Evolutionary conservation across 2,888 invertebrate species (phyloP).

Genomic region (Drosophila borealis): DNA sequence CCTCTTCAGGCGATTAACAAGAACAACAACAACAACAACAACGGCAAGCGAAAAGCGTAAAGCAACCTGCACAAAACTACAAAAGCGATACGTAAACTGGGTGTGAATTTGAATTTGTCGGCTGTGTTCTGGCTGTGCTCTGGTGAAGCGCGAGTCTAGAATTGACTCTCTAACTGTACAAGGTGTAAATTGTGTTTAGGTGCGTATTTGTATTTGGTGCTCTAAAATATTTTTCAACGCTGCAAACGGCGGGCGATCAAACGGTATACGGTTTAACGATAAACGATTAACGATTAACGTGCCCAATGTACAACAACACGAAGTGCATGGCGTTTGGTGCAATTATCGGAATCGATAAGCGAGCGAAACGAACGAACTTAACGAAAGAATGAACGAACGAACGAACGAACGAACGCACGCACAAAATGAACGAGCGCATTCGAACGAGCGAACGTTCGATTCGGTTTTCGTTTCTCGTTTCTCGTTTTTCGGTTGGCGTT

Average conservation of each 20-base stretch:
- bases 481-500: slow-evolving; percentile 13
- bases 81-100: slow-evolving; percentile 47
- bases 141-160: slow-evolving; percentile 33
- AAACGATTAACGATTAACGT: slow-evolving; percentile 42
- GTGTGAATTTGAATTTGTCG: slow-evolving; percentile 24
- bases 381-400: slow-evolving; percentile 27
- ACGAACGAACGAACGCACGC: slow-evolving; percentile 16
- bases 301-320: slow-evolving; percentile 43
- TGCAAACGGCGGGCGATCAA: slow-evolving; percentile 45
- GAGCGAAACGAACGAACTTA: slow-evolving; percentile 25
- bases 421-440: slow-evolving; percentile 19
- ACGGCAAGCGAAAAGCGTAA: slow-evolving; percentile 42
- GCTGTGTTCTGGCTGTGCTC: slow-evolving; percentile 47
- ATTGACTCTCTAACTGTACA: slow-evolving; percentile 17
- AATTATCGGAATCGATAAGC: slow-evolving; percentile 58
- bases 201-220: slow-evolving; percentile 29
- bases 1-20: slow-evolving; percentile 41
- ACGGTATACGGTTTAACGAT: slow-evolving; percentile 35
- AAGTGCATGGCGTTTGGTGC: slow-evolving; percentile 60
- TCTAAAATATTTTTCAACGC: slow-evolving; percentile 34
- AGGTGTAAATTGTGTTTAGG: slow-evolving; percentile 27
- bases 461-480: background rate
- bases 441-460: slow-evolving; percentile 22
- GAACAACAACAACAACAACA: slow-evolving; percentile 20
- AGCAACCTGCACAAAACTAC: slow-evolving; percentile 51